Conservation (phyloP, 2,113 vertebrate species). For the Cynocephalus volans region DNA sequence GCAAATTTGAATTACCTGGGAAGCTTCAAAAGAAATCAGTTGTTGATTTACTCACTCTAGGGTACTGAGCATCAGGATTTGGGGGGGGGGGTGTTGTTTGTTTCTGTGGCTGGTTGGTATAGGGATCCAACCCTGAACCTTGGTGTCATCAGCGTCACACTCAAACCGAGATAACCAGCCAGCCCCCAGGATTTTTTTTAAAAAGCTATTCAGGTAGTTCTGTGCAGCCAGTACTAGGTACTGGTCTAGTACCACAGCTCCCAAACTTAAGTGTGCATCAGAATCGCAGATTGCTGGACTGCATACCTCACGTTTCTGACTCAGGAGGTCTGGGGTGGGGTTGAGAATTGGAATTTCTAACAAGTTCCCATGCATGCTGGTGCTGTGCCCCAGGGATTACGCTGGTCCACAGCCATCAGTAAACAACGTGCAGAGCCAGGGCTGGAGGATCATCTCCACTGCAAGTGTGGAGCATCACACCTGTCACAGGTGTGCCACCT, state of each 20-base stretch:
- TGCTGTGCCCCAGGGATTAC: background rate
- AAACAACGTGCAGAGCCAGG: background rate
- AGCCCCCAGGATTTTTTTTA: background rate
- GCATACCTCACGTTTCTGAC: background rate
- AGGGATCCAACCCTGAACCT: no score
- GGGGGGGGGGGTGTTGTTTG: background rate
- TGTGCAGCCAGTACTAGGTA: background rate
- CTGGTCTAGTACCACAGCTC: background rate
- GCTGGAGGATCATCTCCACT: background rate
- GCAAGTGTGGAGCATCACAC: background rate
- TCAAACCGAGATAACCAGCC: background rate
- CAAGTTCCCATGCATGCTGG: background rate
- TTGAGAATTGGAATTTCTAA: background rate
- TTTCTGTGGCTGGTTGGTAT: no score
- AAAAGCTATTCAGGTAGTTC: background rate
- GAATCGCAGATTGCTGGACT: background rate
- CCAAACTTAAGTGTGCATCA: background rate
- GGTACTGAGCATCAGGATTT: background rate
- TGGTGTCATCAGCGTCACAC: no score
- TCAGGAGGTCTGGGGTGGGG: background rate
- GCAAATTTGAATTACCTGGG: background rate
- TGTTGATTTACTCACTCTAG: background rate
- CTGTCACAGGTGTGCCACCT: background rate
- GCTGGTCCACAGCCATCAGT: background rate
- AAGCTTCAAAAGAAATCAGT: background rate